phyloP scores from a whole-genome alignment of 2,113 vertebrate species.

The Gymnarchus niloticus region DNA sequence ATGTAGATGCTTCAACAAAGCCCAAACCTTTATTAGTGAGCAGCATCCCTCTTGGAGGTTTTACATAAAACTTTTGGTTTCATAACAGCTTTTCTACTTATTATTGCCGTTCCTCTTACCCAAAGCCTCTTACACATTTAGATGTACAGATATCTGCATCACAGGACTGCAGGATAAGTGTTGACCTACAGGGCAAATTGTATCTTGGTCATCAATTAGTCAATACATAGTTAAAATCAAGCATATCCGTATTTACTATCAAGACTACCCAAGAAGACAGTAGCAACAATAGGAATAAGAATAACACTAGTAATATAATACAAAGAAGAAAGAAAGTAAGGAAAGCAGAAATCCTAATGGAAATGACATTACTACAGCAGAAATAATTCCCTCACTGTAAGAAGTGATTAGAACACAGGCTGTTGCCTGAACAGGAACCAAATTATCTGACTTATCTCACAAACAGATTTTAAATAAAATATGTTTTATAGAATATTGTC shows the following conservation, averaged over 20 bases:
- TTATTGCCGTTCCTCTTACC: not conserved
- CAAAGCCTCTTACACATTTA: not conserved
- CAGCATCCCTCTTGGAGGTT: not conserved
- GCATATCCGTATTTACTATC: not conserved
- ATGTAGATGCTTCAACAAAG: not conserved
- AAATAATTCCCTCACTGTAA: not conserved
- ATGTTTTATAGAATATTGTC: not conserved
- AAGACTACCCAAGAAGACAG: not conserved
- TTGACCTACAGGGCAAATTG: not conserved
- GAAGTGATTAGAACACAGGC: not conserved
- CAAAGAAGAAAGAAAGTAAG: not conserved
- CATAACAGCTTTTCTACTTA: not conserved
- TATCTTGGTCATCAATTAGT: not conserved
- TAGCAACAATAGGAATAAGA: not conserved
- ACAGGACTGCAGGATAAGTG: not conserved
- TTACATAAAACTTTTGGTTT: not conserved
- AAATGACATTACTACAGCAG: not conserved
- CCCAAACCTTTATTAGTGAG: not conserved
- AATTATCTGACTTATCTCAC: constrained; percentile 7
- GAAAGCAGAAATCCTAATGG: not conserved
- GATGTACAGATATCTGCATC: not conserved
- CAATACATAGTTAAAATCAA: not conserved
- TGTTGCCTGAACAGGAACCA: constrained; percentile 3
- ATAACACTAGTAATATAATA: not conserved
- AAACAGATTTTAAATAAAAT: constrained; percentile 10